A percentile compares a stretch with the other conserved stretches of the same genome.
phyloP scores from a whole-genome alignment of 2,113 vertebrate genomes.

The Halichoeres trimaculatus region DNA sequence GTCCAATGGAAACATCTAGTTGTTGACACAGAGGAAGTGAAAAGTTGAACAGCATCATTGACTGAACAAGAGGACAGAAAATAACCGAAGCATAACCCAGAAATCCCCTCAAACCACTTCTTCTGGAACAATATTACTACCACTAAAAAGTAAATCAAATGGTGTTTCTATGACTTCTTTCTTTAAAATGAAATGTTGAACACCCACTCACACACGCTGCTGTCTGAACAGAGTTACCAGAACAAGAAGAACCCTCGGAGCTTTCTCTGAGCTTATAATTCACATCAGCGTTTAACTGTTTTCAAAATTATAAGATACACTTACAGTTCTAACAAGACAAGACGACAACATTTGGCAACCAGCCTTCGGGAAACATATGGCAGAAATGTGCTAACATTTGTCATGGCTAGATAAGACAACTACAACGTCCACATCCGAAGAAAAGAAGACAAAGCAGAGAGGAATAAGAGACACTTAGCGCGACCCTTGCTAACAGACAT shows the following conservation, averaged over 20 bases:
- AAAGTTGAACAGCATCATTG: background rate
- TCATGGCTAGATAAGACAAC: slow-evolving; percentile 52
- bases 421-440: slow-evolving; percentile 37
- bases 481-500: slow-evolving; percentile 15
- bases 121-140: background rate
- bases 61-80: background rate
- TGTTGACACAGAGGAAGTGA: background rate
- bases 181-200: slow-evolving; percentile 2
- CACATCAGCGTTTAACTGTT: background rate
- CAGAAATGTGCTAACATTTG: slow-evolving; percentile 41
- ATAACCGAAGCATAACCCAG: background rate
- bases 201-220: slow-evolving; percentile 4
- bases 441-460: slow-evolving; percentile 20
- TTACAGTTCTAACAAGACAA: slow-evolving; percentile 20
- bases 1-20: background rate
- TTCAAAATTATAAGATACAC: background rate
- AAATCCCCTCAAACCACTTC: background rate
- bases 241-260: slow-evolving; percentile 1
- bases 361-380: slow-evolving; percentile 32
- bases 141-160: background rate
- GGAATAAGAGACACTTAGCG: background rate
- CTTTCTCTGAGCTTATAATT: slow-evolving; percentile 14
- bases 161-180: background rate
- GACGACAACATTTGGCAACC: slow-evolving; percentile 1
- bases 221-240: slow-evolving; percentile 1